A percentile compares a stretch with the other conserved stretches of the same genome.
Evolutionary conservation across 2,113 vertebrate genomes (phyloP).

Genomic region (Tychaedon coryphoeus): DNA sequence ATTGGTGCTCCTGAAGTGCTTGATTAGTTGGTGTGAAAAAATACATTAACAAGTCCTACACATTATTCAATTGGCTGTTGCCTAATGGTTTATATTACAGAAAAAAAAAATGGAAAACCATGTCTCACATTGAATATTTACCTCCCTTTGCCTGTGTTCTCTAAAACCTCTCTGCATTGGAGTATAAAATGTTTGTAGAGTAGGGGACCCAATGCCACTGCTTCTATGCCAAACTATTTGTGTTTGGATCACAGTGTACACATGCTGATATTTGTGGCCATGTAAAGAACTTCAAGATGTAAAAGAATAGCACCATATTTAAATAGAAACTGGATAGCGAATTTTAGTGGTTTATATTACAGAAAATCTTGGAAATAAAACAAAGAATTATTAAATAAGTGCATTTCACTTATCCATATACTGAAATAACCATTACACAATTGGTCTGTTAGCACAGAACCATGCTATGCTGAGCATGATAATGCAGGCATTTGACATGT

Average conservation of each 20-base stretch:
- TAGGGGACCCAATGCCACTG: background rate
- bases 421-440: background rate
- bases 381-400: background rate
- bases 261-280: background rate
- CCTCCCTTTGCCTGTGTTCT: background rate
- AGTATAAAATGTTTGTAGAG: background rate
- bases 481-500: background rate
- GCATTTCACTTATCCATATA: background rate
- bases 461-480: background rate
- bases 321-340: background rate
- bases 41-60: background rate
- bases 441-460: background rate
- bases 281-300: background rate
- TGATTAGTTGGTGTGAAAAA: background rate
- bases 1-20: background rate
- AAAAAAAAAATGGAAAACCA: background rate
- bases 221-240: background rate
- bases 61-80: background rate
- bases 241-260: background rate
- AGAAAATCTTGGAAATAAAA: background rate
- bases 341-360: background rate
- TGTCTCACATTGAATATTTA: background rate
- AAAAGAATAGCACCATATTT: background rate
- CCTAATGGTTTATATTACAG: background rate
- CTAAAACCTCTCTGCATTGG: background rate